Evolutionary conservation across 2,113 vertebrate genomes (phyloP), one percentile per base, ranked within the genome.

Genomic region (Terrapene triunguis): DNA sequence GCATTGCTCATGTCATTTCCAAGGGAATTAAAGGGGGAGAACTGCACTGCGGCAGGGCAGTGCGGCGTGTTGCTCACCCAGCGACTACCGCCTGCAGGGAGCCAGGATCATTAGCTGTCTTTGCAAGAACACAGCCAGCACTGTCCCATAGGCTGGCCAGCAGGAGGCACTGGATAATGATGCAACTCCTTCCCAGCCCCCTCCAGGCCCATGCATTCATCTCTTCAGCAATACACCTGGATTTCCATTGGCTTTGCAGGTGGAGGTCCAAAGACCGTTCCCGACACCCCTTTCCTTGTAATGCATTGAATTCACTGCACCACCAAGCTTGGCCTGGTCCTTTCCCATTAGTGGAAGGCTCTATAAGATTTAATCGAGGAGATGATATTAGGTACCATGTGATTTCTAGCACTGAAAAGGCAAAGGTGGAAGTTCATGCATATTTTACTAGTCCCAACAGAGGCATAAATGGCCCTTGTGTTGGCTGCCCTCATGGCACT

Each of bases 301-400:
- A 62, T 2, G 48, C 59, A 44, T 11, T n/a, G 1, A 0, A 13
- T 84, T 88, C 21, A 1, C 25, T 0, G 3, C 16, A 17, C 38
- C 22, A 42, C 57, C 9, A 22, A 13, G 11, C 83, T 32, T 57
- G 54, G 14, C 38, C 42, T 0, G 0, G 6, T 22, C 65, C n/a
- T 72, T 72, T 72, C n/a, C 65, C n/a, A 22, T 72, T 47, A 65
- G 24, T 53, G 80, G 79, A 9, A 65, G 82, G 27, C 0, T 0
- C 84, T 2, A 0, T 38, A 65, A 21, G 48, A 9, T 65, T 13
- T 87, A 44, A 82, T 74, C 57, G 27, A 1, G 1, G 57, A 1
- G 51, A 1, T 35, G 24, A 1, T 11, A 53, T 2, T 17, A 76
- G 10, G 5, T 5, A 8, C 16, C 29, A 2, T 0, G 35, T 54